Conservation (phyloP, 1,140 invertebrate genomes). For the Euura lappo region DNA sequence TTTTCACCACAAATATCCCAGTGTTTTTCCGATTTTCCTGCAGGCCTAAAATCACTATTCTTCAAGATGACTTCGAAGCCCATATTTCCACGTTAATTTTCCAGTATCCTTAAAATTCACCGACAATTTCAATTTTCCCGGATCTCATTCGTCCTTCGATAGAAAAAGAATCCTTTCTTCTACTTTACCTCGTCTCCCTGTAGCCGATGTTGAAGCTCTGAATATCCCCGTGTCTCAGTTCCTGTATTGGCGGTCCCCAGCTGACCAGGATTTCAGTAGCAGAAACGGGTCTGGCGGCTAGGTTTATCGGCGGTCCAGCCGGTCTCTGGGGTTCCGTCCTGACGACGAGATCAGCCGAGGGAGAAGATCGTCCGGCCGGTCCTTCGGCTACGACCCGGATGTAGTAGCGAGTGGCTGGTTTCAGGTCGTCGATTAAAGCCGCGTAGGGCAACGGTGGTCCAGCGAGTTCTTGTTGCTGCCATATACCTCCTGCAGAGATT, state of each 20-base stretch:
- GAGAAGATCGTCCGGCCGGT: conserved; percentile 73
- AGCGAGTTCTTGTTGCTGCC: conserved; percentile 71
- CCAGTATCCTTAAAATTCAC: no score
- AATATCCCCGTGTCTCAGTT: conserved; percentile 75
- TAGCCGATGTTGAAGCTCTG: conserved; percentile 68
- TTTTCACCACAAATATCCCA: no score
- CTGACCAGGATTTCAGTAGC: conserved; percentile 79
- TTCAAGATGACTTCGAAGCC: no score
- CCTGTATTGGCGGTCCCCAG: conserved; percentile 74
- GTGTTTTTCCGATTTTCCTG: no score
- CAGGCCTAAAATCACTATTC: no score
- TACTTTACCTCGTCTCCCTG: conserved; percentile 51
- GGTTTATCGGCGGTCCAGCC: conserved; percentile 74
- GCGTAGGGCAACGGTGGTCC: conserved; percentile 67
- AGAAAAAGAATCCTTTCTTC: no score
- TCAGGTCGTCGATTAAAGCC: conserved; percentile 72
- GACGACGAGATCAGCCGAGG: conserved; percentile 72
- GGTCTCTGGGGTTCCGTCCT: conserved; percentile 80
- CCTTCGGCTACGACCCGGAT: conserved; percentile 80
- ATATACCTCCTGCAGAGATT: conserved; percentile 58
- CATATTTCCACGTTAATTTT: no score
- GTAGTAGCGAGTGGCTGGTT: conserved; percentile 79
- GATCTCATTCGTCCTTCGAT: no score
- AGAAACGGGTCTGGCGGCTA: conserved; percentile 73
- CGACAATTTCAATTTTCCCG: no score